Evolutionary conservation across 2,113 vertebrate genomes (phyloP).

Genomic region (Ailurus styani): DNA sequence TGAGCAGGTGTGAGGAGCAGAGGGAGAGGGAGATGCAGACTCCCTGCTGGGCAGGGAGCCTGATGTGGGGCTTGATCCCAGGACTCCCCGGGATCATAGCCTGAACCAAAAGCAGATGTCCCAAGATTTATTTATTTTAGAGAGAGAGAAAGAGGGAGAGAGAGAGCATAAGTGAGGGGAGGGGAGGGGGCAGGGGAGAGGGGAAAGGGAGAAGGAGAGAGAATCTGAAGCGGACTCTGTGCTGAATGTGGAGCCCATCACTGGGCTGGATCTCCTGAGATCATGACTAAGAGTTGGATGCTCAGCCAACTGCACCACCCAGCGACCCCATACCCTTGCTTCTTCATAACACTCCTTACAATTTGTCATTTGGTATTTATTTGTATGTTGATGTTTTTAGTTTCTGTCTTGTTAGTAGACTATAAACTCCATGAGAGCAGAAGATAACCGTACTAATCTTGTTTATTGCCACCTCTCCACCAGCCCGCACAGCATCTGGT

Average conservation of each 20-base stretch:
- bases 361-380: background rate
- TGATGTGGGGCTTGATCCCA: background rate
- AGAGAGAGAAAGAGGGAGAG: no score
- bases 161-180: no score
- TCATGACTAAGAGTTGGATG: no score
- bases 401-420: background rate
- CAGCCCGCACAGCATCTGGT: no score
- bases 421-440: background rate
- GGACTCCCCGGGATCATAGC: background rate
- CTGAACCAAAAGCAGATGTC: background rate
- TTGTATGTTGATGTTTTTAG: background rate
- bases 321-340: background rate
- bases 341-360: background rate
- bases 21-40: background rate
- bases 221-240: no score
- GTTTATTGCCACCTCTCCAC: background rate
- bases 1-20: no score
- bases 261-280: no score
- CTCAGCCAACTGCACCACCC: no score
- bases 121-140: background rate
- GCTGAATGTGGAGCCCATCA: no score
- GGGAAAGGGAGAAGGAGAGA: no score
- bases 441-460: background rate
- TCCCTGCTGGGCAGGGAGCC: background rate
- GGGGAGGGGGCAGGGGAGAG: no score